These are phyloP conservation scores for Bagarius yarrelli DNA, from an alignment of 2,113 vertebrate species.

Conservation along the genomic window DNA sequence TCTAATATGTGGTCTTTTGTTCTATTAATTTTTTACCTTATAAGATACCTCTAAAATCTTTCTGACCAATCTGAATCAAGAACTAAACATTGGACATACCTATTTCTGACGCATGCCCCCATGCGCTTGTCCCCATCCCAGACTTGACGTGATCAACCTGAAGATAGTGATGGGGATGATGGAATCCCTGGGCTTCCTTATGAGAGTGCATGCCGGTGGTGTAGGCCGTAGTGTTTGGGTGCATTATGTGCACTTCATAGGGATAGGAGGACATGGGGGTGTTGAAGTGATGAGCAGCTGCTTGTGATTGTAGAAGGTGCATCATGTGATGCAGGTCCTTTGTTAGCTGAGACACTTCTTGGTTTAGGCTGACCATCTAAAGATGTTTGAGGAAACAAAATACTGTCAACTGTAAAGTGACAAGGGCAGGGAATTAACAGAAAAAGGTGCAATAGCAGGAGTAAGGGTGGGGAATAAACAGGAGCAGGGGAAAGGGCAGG, in stretches of 20 bases:
- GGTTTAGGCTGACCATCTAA: conserved; percentile 85
- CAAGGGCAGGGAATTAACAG: too few species aligned
- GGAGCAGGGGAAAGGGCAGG: too few species aligned
- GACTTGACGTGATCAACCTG: not conserved
- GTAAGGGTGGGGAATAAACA: too few species aligned
- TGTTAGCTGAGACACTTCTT: conserved; percentile 86
- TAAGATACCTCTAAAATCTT: not conserved
- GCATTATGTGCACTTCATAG: conserved; percentile 52
- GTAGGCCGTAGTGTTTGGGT: conserved; percentile 52
- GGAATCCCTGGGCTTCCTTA: conserved; percentile 47
- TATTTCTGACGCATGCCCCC: conserved; percentile 57
- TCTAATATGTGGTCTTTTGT: not conserved
- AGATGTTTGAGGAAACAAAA: conserved; percentile 28
- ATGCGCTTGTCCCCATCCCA: conserved; percentile 31
- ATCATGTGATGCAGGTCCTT: conserved; percentile 83
- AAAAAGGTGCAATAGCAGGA: too few species aligned
- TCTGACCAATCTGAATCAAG: not conserved
- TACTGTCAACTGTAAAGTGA: not conserved
- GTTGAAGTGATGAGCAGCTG: conserved; percentile 64
- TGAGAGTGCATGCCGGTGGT: conserved; percentile 53
- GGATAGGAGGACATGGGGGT: conserved; percentile 56
- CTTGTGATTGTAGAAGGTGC: conserved; percentile 78
- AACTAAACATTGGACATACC: conserved; percentile 23
- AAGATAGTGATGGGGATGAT: conserved; percentile 10
- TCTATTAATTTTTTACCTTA: not conserved